phyloP scores from a whole-genome alignment of 2,797 vertebrate species.

The Euthynnus affinis region DNA sequence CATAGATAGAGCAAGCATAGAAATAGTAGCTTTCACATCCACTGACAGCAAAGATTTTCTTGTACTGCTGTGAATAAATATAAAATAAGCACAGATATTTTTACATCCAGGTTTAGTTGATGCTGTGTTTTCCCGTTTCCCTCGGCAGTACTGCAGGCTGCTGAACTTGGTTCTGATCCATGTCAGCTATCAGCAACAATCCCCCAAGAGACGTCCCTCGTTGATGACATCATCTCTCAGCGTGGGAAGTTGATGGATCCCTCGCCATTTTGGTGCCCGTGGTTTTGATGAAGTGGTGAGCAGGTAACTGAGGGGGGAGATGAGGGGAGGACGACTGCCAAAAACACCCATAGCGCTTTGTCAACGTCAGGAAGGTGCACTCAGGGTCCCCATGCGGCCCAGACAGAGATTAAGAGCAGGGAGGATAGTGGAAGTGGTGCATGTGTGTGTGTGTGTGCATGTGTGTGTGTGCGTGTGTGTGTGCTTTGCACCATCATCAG shows the following conservation, averaged over 20 bases:
- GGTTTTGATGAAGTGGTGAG: conserved; percentile 81
- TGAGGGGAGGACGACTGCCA: conserved; percentile 67
- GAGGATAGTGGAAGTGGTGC: conserved; percentile 55
- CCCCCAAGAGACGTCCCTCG: conserved; percentile 70
- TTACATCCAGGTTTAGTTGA: not conserved
- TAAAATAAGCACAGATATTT: conserved; percentile 13
- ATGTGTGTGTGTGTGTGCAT: conserved; percentile 43
- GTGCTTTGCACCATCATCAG: conserved; percentile 62
- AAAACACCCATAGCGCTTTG: conserved; percentile 80
- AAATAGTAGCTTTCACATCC: not conserved
- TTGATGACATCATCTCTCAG: conserved; percentile 84
- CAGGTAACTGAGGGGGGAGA: conserved; percentile 73
- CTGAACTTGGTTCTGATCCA: conserved; percentile 59
- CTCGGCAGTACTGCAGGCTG: conserved; percentile 37
- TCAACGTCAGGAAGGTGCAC: conserved; percentile 81
- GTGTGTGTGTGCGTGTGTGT: conserved; percentile 20
- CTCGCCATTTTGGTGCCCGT: conserved; percentile 70
- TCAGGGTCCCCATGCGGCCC: conserved; percentile 73
- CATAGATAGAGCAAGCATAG: not conserved
- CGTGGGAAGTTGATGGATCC: conserved; percentile 81
- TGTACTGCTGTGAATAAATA: not conserved
- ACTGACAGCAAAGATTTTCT: not conserved
- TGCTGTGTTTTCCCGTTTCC: conserved; percentile 26
- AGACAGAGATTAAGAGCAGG: conserved; percentile 80
- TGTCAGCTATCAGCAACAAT: conserved; percentile 67